These are phyloP conservation scores for Ectropis grisescens DNA, from an alignment of 1,140 invertebrate genomes.

Conservation along the genomic window DNA sequence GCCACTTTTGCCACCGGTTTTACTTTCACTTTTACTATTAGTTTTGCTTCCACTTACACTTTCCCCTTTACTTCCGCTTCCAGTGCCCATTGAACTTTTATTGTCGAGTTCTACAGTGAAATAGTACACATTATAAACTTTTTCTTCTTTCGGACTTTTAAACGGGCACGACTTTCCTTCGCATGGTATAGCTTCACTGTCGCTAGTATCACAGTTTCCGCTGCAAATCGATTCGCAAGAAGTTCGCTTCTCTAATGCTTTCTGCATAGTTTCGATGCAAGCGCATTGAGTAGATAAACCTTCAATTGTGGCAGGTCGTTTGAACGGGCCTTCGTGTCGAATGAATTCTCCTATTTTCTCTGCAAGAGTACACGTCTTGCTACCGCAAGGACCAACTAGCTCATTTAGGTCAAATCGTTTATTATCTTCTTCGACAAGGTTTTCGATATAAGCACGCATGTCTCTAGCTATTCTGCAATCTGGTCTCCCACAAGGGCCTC, in stretches of 20 bases:
- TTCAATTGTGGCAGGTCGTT: constrained; percentile 23
- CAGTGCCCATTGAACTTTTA: too few relatives aligned
- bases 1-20: constrained; percentile 21
- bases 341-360: constrained; percentile 50
- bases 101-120: constrained; percentile 48
- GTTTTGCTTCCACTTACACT: too few relatives aligned
- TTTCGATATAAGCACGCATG: constrained; percentile 51
- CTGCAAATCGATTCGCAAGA: constrained; percentile 28
- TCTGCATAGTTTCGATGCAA: constrained; percentile 45
- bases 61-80: too few relatives aligned
- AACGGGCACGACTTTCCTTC: constrained; percentile 35
- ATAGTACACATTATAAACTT: constrained; percentile 49
- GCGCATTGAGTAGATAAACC: constrained; percentile 49
- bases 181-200: constrained; percentile 27
- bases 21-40: too few relatives aligned
- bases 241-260: constrained; percentile 29
- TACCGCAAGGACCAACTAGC: constrained; percentile 58
- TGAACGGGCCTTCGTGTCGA: constrained; percentile 41
- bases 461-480: constrained; percentile 56
- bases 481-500: constrained; percentile 51
- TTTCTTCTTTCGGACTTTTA: constrained; percentile 11
- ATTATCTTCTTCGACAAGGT: constrained; percentile 50
- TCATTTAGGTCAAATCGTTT: constrained; percentile 41
- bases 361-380: constrained; percentile 43
- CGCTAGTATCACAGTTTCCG: constrained; percentile 31